Base-by-base conservation (phyloP, 2,888 invertebrate species). In the Plagodis pulveraria region DNA sequence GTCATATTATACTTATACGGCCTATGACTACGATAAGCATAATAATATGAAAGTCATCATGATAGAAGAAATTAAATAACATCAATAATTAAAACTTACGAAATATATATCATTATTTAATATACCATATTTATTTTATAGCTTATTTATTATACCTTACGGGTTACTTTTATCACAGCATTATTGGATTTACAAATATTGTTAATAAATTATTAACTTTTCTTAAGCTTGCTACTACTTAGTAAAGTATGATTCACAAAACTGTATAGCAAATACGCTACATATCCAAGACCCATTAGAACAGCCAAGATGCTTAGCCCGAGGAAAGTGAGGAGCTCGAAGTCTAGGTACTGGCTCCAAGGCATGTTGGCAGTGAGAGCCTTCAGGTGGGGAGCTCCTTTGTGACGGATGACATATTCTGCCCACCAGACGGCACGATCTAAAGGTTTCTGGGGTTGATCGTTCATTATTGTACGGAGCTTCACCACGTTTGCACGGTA, bases 401-500 rank as follows among this genome's bases (percentile, higher is more conserved):
- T 77, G 61, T 91, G 86, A 6, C 90, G 77, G 22, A 22, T 22
- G 22, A 22, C 22, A 4, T 22, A 22, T 22, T 22, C 22, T 22
- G 22, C 4, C 22, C 91, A 91, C 91, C 91, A 91, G 1, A 92
- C 71, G 0, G 87, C 86, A 11, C 86, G 83, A 5, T 91, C 84
- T 34, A 91, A 47, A 0, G 87, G 77, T 1, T 64, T 58, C 68
- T 84, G 77, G 0, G 88, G 89, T 64, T 88, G 81, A 57, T 57
- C 65, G 45, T 34, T 53, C 59, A 59, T 59, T 36, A 40, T 32
- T 12, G 10, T 48, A 5, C 44, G 56, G 33, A 40, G 50, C 41
- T 43, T 47, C 2, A 33, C 46, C 2, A 53, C 38, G 41, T 53
- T 53, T 12, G 40, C 38, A 6, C 53, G 53, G 53, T 41, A 53